A percentile compares a stretch with the other conserved stretches of the same genome.
Conservation (phyloP, 2,797 vertebrate species). For the Antennarius maculatus region DNA sequence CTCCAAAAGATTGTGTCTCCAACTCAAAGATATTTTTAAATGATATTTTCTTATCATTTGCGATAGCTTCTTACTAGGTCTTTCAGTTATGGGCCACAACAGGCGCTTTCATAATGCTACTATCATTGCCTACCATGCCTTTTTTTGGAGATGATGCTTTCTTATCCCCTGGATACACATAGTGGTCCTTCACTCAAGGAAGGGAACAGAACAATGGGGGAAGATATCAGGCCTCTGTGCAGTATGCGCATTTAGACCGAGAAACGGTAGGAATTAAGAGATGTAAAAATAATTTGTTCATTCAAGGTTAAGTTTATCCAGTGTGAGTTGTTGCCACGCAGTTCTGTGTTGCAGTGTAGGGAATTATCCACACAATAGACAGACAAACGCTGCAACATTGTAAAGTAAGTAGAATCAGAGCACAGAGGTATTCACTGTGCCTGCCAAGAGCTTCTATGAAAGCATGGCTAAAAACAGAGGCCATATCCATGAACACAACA, state of each 20-base stretch:
- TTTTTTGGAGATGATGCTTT: conserved; percentile 37
- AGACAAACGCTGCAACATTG: conserved; percentile 24
- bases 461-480: conserved; percentile 49
- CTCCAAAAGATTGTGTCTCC: no score
- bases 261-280: conserved; percentile 11
- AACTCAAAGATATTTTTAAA: no score
- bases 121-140: no score
- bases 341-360: conserved; percentile 31
- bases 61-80: no score
- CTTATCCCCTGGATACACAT: conserved; percentile 33
- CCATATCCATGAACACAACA: conserved; percentile 31
- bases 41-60: no score
- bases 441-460: conserved; percentile 57
- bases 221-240: background rate
- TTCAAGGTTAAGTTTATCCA: conserved; percentile 25
- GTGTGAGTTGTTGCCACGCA: conserved; percentile 10
- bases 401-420: conserved; percentile 49
- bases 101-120: no score
- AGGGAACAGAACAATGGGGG: background rate
- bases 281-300: conserved; percentile 27
- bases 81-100: no score
- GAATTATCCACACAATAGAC: conserved; percentile 38
- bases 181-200: conserved; percentile 16
- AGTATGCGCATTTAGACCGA: background rate
- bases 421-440: conserved; percentile 47